Percentiles rank a stretch among this genome's conserved stretches.
Conservation (phyloP, 2,888 invertebrate species). For the Hyppa rectilinea region DNA sequence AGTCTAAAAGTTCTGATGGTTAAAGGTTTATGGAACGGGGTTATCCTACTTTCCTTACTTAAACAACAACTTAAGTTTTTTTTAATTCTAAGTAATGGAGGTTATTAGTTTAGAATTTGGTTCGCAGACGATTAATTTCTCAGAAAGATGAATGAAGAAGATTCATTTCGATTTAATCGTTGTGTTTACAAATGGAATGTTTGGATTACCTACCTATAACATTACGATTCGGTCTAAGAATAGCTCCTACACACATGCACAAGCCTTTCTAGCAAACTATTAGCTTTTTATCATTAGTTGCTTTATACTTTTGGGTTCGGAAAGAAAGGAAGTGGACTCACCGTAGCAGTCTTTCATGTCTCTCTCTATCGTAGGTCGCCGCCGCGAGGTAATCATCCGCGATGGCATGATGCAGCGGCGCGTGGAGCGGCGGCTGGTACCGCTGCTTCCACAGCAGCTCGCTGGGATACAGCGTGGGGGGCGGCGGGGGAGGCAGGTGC, state of each 20-base stretch:
- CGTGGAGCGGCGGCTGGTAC: conserved; percentile 90
- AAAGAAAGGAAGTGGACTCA: conserved; percentile 78
- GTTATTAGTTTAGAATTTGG: background rate
- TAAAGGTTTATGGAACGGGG: background rate
- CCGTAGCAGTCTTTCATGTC: conserved; percentile 93
- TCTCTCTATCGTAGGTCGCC: conserved; percentile 91
- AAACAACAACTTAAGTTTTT: no score
- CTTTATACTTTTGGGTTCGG: background rate
- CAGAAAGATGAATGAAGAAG: conserved; percentile 22
- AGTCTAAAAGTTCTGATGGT: background rate
- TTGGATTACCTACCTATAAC: background rate
- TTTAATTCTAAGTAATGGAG: no score
- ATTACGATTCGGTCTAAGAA: conserved; percentile 10
- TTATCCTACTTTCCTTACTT: background rate
- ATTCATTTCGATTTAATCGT: conserved; percentile 22
- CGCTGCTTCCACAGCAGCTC: conserved; percentile 92
- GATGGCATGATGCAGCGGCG: conserved; percentile 88
- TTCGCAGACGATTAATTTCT: background rate
- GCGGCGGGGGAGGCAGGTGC: conserved; percentile 87
- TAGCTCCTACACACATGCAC: background rate
- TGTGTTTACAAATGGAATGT: conserved; percentile 24
- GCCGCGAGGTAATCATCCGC: conserved; percentile 89
- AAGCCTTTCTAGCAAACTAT: background rate
- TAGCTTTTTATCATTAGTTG: background rate
- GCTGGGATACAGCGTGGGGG: conserved; percentile 88